Evolutionary conservation across 2,113 vertebrate genomes (phyloP).

Genomic region (Toxotes jaculatrix): DNA sequence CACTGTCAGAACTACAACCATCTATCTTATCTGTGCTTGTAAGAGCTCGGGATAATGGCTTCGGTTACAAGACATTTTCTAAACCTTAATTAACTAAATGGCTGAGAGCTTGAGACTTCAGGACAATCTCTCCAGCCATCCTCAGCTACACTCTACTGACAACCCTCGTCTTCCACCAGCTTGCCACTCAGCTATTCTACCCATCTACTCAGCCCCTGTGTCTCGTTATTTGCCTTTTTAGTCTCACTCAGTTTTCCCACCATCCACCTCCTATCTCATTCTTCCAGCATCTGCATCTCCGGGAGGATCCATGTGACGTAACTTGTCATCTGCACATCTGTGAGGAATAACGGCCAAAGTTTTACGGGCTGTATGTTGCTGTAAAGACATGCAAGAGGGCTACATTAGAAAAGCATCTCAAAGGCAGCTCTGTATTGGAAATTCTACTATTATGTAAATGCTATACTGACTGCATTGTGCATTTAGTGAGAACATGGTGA

Average conservation of each 20-base stretch:
- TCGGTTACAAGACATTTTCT: not conserved
- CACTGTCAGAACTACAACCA: not conserved
- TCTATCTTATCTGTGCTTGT: not conserved
- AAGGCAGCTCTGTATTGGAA: constrained; percentile 2
- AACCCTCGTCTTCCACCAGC: not conserved
- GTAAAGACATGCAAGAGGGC: not conserved
- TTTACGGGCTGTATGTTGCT: not conserved
- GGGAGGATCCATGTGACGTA: not conserved
- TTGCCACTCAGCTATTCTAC: not conserved
- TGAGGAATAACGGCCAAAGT: not conserved
- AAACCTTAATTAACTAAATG: not conserved
- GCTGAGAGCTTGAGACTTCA: not conserved
- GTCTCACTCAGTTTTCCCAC: not conserved
- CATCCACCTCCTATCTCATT: not conserved
- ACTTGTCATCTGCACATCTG: not conserved
- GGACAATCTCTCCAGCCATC: not conserved
- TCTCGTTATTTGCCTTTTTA: not conserved
- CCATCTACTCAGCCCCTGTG: not conserved
- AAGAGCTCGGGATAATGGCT: not conserved
- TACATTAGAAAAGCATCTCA: constrained; percentile 6
- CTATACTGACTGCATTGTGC: not conserved
- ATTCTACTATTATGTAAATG: not conserved
- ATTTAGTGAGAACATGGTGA: not conserved
- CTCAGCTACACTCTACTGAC: not conserved
- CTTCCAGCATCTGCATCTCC: not conserved